A percentile compares a stretch with the other conserved stretches of the same genome.
Evolutionary conservation across 2,113 vertebrate genomes (phyloP).

Genomic region (Butastur rufipennis): DNA sequence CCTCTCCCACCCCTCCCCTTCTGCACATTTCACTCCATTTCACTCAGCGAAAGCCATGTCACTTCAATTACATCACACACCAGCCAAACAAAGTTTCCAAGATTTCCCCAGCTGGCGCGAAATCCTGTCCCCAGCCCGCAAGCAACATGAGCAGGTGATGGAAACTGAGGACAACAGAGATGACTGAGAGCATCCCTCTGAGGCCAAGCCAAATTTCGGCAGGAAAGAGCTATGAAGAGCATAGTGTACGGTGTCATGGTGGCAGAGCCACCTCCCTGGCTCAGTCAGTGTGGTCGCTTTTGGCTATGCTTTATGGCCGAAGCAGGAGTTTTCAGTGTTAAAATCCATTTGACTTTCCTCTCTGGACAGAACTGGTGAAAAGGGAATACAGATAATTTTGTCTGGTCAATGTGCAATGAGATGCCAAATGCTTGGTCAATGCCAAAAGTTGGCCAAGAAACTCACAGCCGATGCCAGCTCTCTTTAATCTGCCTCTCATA

Average conservation of each 20-base stretch:
- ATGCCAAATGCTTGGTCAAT: neutral
- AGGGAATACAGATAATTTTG: neutral
- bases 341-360: neutral
- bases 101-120: neutral
- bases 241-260: neutral
- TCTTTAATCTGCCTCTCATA: neutral
- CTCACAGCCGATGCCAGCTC: neutral
- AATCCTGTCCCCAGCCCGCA: neutral
- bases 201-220: neutral
- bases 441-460: neutral
- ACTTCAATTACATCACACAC: neutral
- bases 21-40: neutral
- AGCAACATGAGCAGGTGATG: neutral
- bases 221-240: neutral
- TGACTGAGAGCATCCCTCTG: neutral
- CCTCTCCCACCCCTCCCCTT: neutral
- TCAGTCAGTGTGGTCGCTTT: neutral
- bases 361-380: neutral
- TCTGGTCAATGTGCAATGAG: neutral
- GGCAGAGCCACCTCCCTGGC: neutral
- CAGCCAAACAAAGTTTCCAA: neutral
- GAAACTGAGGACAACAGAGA: neutral
- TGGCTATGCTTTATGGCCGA: neutral
- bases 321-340: neutral
- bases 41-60: neutral